These are phyloP conservation scores for Drosophila pachea DNA, from an alignment of 1,140 invertebrate species.

Conservation along the genomic window DNA sequence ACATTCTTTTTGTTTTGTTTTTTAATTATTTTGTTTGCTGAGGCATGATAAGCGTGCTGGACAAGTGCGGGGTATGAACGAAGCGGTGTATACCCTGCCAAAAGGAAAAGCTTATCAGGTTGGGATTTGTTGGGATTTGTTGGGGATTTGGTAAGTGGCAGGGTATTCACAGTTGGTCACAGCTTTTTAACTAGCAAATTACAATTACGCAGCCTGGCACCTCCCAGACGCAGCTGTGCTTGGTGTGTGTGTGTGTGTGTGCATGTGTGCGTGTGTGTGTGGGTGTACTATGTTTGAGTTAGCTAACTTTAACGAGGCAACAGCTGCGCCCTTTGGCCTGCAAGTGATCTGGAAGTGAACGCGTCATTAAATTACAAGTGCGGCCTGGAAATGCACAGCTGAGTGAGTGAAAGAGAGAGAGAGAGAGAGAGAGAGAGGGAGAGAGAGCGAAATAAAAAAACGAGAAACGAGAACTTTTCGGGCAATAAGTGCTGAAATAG, in stretches of 20 bases:
- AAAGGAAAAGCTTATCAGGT: not conserved
- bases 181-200: not conserved
- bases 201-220: constrained; percentile 13
- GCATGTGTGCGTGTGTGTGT: constrained; percentile 9
- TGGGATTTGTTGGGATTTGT: no score
- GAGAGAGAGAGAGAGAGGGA: not conserved
- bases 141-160: no score
- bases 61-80: not conserved
- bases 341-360: constrained; percentile 46
- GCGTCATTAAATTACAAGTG: constrained; percentile 73
- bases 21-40: constrained; percentile 1
- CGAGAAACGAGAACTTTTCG: constrained; percentile 23
- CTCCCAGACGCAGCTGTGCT: constrained; percentile 22
- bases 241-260: constrained; percentile 2
- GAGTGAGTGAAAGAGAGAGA: constrained; percentile 12
- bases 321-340: constrained; percentile 28
- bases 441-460: not conserved
- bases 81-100: not conserved
- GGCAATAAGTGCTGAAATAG: constrained; percentile 8
- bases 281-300: constrained; percentile 38
- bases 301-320: constrained; percentile 61
- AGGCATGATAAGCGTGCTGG: not conserved
- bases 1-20: not conserved
- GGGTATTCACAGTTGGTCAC: not conserved
- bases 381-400: constrained; percentile 46